phyloP scores from a whole-genome alignment of 1,140 invertebrate species.

The Drosophila albomicans region DNA sequence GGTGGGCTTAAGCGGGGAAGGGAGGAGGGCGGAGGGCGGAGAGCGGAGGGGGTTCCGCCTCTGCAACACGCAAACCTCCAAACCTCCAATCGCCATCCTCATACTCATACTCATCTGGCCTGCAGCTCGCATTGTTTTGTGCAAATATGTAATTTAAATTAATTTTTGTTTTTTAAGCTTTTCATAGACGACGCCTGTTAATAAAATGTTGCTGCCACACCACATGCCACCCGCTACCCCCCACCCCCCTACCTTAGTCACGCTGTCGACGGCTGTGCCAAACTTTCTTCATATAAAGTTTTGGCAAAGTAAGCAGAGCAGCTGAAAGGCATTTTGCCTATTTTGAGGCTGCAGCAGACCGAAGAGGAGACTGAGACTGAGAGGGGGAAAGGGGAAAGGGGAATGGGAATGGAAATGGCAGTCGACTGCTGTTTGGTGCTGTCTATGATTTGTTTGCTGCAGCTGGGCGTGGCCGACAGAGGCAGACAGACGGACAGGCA shows the following conservation, averaged over 20 bases:
- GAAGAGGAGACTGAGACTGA: neutral
- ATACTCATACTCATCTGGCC: neutral
- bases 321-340: constrained; percentile 52
- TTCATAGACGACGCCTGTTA: constrained; percentile 52
- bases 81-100: neutral
- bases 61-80: neutral
- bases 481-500: neutral
- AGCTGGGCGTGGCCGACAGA: constrained; percentile 11
- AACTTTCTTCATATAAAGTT: constrained; percentile 60
- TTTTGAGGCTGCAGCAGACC: neutral
- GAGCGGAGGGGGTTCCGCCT: neutral
- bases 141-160: constrained; percentile 63
- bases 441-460: constrained; percentile 52
- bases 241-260: neutral
- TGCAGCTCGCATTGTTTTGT: constrained; percentile 48
- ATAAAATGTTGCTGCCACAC: constrained; percentile 51
- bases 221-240: neutral
- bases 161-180: constrained; percentile 61
- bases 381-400: neutral
- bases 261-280: constrained; percentile 37
- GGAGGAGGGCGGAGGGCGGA: too few relatives aligned
- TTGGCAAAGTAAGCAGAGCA: constrained; percentile 54
- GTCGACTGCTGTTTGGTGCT: constrained; percentile 11
- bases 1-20: neutral
- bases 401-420: too few relatives aligned